Evolutionary conservation across 2,113 vertebrate species (phyloP).

Genomic region (Ceyx margarethae): DNA sequence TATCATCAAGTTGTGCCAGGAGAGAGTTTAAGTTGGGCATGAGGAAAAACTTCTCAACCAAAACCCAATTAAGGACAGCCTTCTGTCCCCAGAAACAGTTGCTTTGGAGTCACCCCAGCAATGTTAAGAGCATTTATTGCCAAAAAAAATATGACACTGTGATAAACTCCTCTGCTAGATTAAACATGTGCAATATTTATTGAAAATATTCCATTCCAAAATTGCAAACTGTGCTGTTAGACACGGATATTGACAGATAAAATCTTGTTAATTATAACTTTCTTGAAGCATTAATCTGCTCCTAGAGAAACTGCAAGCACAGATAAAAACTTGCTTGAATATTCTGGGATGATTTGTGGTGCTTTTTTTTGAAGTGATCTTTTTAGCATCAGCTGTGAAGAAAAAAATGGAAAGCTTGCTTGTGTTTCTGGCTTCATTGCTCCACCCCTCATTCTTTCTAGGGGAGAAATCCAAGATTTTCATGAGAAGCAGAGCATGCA

Average conservation of each 20-base stretch:
- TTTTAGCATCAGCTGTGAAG: neutral
- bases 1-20: too few species aligned
- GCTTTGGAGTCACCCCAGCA: neutral
- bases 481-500: neutral
- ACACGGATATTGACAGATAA: neutral
- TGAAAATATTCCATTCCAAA: neutral
- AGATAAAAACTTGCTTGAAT: neutral
- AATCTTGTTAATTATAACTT: neutral
- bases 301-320: neutral
- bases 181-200: neutral
- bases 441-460: neutral
- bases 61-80: neutral
- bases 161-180: neutral
- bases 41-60: too few species aligned
- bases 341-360: neutral
- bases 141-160: neutral
- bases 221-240: neutral
- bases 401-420: neutral
- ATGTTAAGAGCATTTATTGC: neutral
- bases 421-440: neutral
- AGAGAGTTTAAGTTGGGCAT: too few species aligned
- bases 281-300: neutral
- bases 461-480: neutral
- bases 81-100: neutral
- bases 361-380: neutral